phyloP scores from a whole-genome alignment of 1,140 invertebrate genomes.

The Eulimnadia texana region DNA sequence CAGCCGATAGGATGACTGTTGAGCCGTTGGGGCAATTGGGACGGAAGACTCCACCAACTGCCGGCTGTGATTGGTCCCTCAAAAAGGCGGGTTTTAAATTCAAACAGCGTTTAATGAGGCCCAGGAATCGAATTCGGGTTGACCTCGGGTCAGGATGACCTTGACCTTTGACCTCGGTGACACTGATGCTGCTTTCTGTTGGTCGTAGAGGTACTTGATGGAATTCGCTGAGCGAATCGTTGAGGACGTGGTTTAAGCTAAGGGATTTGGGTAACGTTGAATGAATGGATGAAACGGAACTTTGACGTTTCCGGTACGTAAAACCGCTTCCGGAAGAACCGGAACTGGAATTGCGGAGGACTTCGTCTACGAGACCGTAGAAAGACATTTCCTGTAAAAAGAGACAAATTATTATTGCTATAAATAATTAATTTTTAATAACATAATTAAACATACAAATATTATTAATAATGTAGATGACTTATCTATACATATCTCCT shows the following conservation, averaged over 20 bases:
- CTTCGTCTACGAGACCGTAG: conserved; percentile 15
- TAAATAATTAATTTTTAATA: neutral
- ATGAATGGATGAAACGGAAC: neutral
- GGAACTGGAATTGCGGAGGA: conserved; percentile 8
- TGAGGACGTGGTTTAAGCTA: neutral
- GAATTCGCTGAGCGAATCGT: neutral
- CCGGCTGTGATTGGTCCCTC: neutral
- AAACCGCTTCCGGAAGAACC: neutral
- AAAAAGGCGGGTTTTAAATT: conserved; percentile 9
- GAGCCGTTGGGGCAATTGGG: conserved; percentile 9
- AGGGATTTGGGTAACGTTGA: too few species aligned
- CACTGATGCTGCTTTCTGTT: neutral
- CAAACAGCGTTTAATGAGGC: conserved; percentile 12
- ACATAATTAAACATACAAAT: neutral
- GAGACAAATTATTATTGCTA: neutral
- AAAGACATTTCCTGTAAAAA: conserved; percentile 14
- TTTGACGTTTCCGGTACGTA: neutral
- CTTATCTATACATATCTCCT: too few species aligned
- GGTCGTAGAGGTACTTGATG: neutral
- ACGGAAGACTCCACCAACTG: conserved; percentile 11
- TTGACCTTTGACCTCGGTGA: neutral
- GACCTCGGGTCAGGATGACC: neutral
- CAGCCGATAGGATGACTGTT: conserved; percentile 10
- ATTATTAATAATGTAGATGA: too few species aligned
- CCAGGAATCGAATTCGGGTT: neutral